Conservation (phyloP, 2,888 invertebrate genomes). For the Drosophila macrothrix region DNA sequence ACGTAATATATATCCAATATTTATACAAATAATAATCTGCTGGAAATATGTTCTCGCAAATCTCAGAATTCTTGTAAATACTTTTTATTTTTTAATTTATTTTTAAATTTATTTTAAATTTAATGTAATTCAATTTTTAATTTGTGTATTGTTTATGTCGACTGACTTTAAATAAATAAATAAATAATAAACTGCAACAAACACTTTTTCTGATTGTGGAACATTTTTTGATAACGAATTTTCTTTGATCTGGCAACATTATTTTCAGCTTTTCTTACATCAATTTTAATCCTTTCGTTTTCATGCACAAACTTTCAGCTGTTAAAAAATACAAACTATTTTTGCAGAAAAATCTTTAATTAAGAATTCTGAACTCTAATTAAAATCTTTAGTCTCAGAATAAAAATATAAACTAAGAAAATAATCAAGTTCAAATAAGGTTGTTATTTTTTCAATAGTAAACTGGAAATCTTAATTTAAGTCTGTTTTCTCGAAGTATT, state of each 20-base stretch:
- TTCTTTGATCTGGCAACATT: not conserved
- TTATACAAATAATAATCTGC: not conserved
- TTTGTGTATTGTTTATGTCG: no score
- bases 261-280: not conserved
- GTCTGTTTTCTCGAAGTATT: not conserved
- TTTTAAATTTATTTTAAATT: no score
- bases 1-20: not conserved
- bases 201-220: not conserved
- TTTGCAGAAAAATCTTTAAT: not conserved
- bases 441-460: not conserved
- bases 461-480: not conserved
- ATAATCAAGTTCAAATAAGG: accelerated
- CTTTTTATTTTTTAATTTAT: no score
- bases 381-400: not conserved
- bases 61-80: no score
- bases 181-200: no score
- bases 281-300: not conserved
- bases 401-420: not conserved
- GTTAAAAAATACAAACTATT: not conserved
- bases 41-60: not conserved
- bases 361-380: not conserved
- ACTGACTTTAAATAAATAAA: no score
- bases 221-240: not conserved
- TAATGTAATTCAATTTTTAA: no score
- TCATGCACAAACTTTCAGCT: not conserved